Evolutionary conservation across 1,140 invertebrate genomes (phyloP), one percentile per base, ranked within the genome.

Genomic region (Planococcus citri): DNA sequence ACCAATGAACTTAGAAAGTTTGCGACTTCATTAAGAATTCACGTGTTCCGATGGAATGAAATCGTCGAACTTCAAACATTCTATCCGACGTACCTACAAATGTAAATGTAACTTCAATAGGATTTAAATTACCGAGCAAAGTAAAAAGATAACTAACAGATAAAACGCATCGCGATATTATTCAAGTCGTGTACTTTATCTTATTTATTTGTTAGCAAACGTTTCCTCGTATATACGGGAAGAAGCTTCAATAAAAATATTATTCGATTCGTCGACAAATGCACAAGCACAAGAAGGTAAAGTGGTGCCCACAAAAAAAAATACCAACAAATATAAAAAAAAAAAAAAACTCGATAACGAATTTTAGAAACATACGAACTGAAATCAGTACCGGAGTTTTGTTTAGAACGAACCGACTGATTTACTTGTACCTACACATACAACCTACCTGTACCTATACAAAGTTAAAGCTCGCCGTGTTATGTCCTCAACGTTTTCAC

Each of bases 101-200:
- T 51, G 41, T 51, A 51, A 51, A 51, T 51, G 41, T 17, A 51
- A 51, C 41, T 51, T 51, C 41, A 51, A 51, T 51, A 51, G 41
- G 41, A 51, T 51, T 51, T 51, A 51, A 51, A 51, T 51, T 51
- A 51, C 41, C 41, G 41, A 51, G 41, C 41, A 51, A 51, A 51
- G 12, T 51, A 51, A 51, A 51, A 51, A 51, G 41, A 51, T 51
- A 51, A 51, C 41, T 51, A 51, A 51, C 41, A 51, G 41, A 51
- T 51, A 51, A 51, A 33, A 12, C 29, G 41, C 17, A 51, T 17
- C 41, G 41, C 6, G 17, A 51, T 51, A 51, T 51, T 51, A 51
- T 51, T 51, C 41, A 14, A 20, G 41, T 51, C 41, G 41, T 51
- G 41, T 51, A 51, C 41, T 51, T 51, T 51, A 51, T 51, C 41